A percentile compares a stretch with the other conserved stretches of the same genome.
Evolutionary conservation across 2,888 invertebrate species (phyloP).

Genomic region (Tuberolachnus salignus): DNA sequence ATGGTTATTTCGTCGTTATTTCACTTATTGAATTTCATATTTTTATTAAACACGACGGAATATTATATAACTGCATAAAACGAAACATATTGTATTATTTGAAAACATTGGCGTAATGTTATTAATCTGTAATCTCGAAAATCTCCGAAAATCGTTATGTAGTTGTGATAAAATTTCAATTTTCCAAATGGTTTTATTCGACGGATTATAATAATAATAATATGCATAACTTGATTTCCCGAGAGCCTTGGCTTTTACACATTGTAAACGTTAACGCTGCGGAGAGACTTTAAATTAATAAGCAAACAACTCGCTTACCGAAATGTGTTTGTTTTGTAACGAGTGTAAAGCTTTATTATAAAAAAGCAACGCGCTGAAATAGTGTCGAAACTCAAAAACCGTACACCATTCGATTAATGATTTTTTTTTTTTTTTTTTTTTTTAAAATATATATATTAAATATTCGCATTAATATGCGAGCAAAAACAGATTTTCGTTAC

Average conservation of each 20-base stretch:
- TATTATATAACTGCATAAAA: too few species aligned
- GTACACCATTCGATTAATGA: too few species aligned
- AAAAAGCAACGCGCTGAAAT: too few species aligned
- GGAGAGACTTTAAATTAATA: constrained; percentile 16
- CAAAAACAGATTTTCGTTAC: too few species aligned
- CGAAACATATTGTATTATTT: too few species aligned
- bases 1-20: too few species aligned
- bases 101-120: not conserved
- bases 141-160: constrained; percentile 10
- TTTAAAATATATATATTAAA: too few species aligned
- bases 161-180: constrained; percentile 20
- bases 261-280: not conserved
- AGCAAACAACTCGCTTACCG: not conserved
- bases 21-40: too few species aligned
- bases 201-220: not conserved
- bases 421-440: too few species aligned
- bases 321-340: not conserved
- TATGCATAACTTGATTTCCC: constrained; percentile 16
- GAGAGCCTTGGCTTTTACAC: constrained; percentile 25
- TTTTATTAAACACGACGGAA: too few species aligned
- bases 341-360: not conserved
- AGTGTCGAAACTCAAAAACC: too few species aligned
- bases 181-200: not conserved
- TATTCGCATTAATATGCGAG: too few species aligned
- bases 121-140: constrained; percentile 12